Conservation (phyloP, 1,140 invertebrate genomes). For the Meloidogyne floridensis region DNA sequence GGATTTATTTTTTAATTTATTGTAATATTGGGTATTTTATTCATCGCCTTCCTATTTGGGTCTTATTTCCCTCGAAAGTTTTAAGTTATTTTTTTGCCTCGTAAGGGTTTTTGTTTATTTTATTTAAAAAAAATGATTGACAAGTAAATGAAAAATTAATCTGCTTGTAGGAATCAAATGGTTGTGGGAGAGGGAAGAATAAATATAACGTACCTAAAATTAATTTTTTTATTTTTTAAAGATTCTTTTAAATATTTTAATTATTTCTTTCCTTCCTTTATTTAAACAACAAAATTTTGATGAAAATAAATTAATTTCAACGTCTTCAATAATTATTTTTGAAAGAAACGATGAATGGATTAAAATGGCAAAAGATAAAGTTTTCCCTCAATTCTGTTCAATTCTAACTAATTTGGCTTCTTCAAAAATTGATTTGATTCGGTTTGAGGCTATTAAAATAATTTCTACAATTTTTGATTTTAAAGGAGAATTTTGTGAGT, state of each 20-base stretch:
- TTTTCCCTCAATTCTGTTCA: conserved; percentile 9
- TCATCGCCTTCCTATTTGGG: too few relatives aligned
- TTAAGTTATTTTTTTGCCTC: too few relatives aligned
- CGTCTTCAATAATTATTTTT: not conserved
- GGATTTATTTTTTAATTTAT: not conserved
- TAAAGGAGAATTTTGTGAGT: not conserved
- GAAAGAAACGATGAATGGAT: conserved; percentile 2
- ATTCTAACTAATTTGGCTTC: conserved; percentile 13
- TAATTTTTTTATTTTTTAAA: not conserved
- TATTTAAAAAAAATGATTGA: too few relatives aligned
- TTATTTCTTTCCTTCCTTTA: not conserved
- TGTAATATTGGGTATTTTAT: too few relatives aligned
- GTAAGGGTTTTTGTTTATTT: too few relatives aligned
- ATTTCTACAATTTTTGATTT: not conserved
- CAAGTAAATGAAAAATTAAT: too few relatives aligned
- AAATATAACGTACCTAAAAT: too few relatives aligned
- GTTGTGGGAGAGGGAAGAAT: too few relatives aligned
- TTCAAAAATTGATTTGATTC: conserved; percentile 3
- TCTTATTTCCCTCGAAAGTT: too few relatives aligned
- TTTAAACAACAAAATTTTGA: not conserved
- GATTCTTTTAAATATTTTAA: conserved; percentile 11
- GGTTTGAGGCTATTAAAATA: conserved; percentile 8
- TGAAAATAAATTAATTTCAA: not conserved
- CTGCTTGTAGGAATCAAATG: too few relatives aligned
- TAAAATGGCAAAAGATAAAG: conserved; percentile 3